A percentile compares a stretch with the other conserved stretches of the same genome.
Conservation (phyloP, 2,797 vertebrate species). For the Cirrhinus mrigala region DNA sequence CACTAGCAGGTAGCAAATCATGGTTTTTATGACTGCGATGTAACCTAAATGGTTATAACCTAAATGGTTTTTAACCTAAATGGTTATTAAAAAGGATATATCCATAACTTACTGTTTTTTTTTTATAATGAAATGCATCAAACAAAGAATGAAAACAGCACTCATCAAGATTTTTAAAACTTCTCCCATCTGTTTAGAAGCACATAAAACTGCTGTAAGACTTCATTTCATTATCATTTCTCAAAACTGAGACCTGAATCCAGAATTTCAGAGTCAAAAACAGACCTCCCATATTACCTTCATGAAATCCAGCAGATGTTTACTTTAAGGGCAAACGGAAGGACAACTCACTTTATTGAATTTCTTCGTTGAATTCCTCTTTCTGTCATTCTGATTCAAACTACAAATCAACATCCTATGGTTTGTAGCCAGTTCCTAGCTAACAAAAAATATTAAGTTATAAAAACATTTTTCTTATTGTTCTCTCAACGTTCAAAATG, state of each 20-base stretch:
- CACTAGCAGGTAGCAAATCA: neutral
- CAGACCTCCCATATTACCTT: neutral
- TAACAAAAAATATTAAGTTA: too few species aligned
- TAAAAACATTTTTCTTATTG: too few species aligned
- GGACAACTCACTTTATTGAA: too few species aligned
- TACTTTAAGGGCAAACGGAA: too few species aligned
- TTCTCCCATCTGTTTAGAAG: neutral
- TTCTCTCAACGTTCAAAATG: too few species aligned
- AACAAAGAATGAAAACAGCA: neutral
- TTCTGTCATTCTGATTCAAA: neutral
- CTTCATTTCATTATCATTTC: neutral
- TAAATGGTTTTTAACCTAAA: neutral
- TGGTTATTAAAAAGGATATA: neutral
- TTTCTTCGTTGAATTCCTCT: neutral
- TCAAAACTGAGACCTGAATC: neutral
- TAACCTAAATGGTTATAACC: neutral
- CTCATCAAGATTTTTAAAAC: neutral
- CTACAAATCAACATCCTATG: neutral
- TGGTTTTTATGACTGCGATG: too few species aligned
- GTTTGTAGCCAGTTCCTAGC: neutral
- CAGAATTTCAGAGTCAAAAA: neutral
- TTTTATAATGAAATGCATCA: neutral
- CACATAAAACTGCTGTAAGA: neutral
- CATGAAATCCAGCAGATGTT: neutral
- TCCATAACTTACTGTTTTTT: neutral